Conservation (phyloP, 2,113 vertebrate species). For the Clarias magur region DNA sequence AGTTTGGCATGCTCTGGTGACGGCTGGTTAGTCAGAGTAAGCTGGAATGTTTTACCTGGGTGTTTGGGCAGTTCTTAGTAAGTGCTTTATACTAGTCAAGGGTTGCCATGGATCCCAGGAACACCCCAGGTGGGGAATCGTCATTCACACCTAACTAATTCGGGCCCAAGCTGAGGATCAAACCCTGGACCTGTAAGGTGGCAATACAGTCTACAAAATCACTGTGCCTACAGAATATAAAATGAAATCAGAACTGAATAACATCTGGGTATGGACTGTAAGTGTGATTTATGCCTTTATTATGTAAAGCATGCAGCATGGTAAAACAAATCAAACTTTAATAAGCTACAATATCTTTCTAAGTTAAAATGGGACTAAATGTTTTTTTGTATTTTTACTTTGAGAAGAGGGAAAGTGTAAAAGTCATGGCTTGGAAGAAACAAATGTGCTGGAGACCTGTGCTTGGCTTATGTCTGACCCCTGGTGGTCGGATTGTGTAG, state of each 20-base stretch:
- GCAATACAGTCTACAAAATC: neutral
- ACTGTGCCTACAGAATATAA: neutral
- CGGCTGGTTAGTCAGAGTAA: neutral
- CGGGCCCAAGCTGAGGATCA: neutral
- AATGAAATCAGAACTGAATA: neutral
- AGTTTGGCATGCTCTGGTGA: neutral
- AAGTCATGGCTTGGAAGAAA: neutral
- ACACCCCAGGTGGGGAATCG: neutral
- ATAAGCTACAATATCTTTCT: constrained; percentile 17
- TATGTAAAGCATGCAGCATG: neutral
- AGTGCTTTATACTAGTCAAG: neutral
- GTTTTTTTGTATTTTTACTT: neutral
- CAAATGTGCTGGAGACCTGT: constrained; percentile 35
- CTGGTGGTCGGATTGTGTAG: constrained; percentile 44
- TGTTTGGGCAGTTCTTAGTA: neutral
- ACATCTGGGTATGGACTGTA: constrained; percentile 11
- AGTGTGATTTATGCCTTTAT: neutral
- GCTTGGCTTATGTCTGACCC: constrained; percentile 62
- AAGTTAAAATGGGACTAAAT: constrained; percentile 58
- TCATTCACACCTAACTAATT: neutral
- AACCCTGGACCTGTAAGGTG: neutral
- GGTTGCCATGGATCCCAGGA: neutral
- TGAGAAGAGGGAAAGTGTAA: neutral
- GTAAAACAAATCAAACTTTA: neutral
- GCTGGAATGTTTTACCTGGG: neutral